Conservation (phyloP, 2,113 vertebrate genomes). For the Zosterops pallidus region DNA sequence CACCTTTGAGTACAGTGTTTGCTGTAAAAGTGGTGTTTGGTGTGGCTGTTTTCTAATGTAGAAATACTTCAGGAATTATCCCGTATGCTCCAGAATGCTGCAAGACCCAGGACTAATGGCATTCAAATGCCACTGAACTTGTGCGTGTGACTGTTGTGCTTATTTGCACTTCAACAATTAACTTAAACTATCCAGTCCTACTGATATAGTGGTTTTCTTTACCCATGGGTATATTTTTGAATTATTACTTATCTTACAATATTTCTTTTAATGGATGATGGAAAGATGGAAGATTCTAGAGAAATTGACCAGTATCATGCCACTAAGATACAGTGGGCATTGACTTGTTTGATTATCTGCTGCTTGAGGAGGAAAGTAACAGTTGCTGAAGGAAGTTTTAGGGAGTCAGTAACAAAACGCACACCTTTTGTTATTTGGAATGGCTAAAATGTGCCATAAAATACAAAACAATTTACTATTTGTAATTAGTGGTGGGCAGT, state of each 20-base stretch:
- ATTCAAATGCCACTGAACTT: neutral
- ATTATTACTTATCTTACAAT: neutral
- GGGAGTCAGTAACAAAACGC: neutral
- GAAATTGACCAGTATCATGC: neutral
- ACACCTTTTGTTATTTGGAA: neutral
- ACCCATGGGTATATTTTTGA: neutral
- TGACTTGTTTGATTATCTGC: neutral
- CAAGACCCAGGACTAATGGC: neutral
- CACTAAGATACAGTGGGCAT: neutral
- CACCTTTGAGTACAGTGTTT: neutral
- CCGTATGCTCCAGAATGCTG: neutral
- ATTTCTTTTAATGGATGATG: neutral
- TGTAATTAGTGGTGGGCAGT: neutral
- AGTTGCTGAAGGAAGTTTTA: neutral
- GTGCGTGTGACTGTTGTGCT: rapidly evolving
- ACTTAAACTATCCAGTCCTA: neutral
- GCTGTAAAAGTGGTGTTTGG: neutral
- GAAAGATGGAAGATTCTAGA: neutral
- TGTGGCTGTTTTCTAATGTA: neutral
- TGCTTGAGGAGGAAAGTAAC: neutral
- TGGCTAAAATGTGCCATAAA: neutral
- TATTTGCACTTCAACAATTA: neutral
- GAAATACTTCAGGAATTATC: neutral
- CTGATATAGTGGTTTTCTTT: neutral
- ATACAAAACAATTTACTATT: neutral